Percentiles rank a stretch among this genome's conserved stretches.
phyloP scores from a whole-genome alignment of 2,888 invertebrate genomes.

The Orthosia cruda region DNA sequence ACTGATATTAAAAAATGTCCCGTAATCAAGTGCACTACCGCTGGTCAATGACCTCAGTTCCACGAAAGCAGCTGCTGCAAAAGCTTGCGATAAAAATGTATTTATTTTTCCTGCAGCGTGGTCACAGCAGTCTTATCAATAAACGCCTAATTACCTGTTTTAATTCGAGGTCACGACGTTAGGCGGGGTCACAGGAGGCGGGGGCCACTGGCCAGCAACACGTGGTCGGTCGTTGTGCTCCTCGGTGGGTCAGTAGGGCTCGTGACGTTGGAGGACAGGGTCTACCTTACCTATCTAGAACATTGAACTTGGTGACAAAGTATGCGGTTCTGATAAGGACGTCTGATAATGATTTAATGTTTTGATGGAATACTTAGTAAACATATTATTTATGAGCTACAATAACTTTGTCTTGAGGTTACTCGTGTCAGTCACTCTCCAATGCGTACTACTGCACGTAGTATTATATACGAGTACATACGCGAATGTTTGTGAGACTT shows the following conservation, averaged over 20 bases:
- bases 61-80: conserved; percentile 32
- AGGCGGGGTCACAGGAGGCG: not conserved
- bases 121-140: conserved; percentile 41
- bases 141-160: conserved; percentile 55
- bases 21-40: not conserved
- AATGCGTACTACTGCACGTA: too few species aligned
- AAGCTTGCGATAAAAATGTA: conserved; percentile 13
- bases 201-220: conserved; percentile 43
- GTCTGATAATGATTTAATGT: not conserved
- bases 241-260: conserved; percentile 46
- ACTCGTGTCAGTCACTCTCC: not conserved
- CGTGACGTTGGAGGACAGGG: conserved; percentile 2
- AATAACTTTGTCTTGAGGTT: not conserved
- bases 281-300: conserved; percentile 52
- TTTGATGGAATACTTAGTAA: not conserved
- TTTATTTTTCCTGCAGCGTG: conserved; percentile 34
- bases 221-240: conserved; percentile 50
- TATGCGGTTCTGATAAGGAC: conserved; percentile 18
- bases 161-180: conserved; percentile 39
- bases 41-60: conserved; percentile 24
- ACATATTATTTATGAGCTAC: not conserved
- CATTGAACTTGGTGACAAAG: conserved; percentile 55
- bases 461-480: too few species aligned
- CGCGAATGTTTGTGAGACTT: too few species aligned
- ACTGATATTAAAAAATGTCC: not conserved